A percentile compares a stretch with the other conserved stretches of the same genome.
These are phyloP conservation scores for Pedicia rivosa DNA, from an alignment of 2,888 invertebrate genomes.

Conservation along the genomic window DNA sequence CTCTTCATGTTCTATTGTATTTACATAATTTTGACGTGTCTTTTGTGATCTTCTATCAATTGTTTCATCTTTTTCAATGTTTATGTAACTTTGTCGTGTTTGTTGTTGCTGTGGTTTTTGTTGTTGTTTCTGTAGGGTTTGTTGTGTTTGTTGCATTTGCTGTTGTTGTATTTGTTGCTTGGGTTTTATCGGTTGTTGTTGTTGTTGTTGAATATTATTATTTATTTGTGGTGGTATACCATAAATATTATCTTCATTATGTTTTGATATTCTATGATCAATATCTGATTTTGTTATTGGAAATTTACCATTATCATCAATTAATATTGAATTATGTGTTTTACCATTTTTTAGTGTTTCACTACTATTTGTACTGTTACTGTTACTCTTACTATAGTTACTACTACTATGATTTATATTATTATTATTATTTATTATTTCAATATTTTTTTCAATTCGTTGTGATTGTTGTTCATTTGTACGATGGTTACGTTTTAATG, in stretches of 20 bases:
- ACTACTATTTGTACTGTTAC: conserved; percentile 9
- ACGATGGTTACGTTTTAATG: conserved; percentile 2
- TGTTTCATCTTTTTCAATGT: background rate
- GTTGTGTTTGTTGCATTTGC: background rate
- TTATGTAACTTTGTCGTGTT: background rate
- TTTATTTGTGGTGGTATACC: background rate
- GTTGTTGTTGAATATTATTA: background rate
- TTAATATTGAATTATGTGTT: conserved; percentile 1
- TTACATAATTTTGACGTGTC: conserved; percentile 1
- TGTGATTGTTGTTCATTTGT: conserved; percentile 1
- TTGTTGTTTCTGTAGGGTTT: background rate
- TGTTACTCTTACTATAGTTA: background rate
- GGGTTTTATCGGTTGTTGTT: background rate
- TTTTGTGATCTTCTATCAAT: conserved; percentile 1
- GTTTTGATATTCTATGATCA: conserved; percentile 5
- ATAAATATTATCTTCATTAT: conserved; percentile 1
- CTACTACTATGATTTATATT: conserved; percentile 2
- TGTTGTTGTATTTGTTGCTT: background rate
- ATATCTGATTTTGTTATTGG: conserved; percentile 9
- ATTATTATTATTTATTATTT: conserved; percentile 4
- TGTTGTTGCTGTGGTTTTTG: background rate
- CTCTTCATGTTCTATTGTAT: too few species aligned
- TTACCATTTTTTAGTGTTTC: conserved; percentile 10
- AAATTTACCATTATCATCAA: conserved; percentile 4
- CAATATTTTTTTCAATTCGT: conserved; percentile 18